Conservation (phyloP, 1,140 invertebrate species). For the Plutomurus gul region DNA sequence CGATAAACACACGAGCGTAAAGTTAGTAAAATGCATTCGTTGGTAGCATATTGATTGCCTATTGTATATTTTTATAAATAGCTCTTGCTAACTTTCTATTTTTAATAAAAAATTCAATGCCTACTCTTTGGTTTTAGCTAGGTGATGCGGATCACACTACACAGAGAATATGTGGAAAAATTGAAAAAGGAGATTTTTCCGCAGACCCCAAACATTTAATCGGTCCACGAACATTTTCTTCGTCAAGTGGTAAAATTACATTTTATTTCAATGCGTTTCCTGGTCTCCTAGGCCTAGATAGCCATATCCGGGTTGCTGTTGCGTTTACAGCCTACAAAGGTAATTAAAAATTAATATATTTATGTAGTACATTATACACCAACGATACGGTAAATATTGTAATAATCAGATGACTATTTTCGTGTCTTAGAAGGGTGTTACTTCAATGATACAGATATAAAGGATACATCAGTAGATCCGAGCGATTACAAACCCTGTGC, state of each 20-base stretch:
- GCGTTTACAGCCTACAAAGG: slow-evolving; percentile 22
- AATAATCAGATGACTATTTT: not conserved
- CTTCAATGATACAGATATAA: not conserved
- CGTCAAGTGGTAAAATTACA: not conserved
- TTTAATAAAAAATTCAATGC: not conserved
- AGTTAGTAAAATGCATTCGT: not conserved
- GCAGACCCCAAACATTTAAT: not conserved
- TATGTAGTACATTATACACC: no score
- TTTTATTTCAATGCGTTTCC: not conserved
- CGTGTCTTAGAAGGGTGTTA: not conserved
- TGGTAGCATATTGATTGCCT: not conserved
- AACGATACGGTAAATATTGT: not conserved
- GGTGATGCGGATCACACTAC: not conserved
- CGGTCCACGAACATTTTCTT: not conserved
- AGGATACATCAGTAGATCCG: not conserved
- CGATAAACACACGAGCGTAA: not conserved
- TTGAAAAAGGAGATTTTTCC: not conserved
- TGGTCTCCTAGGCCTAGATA: not conserved
- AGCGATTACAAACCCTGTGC: not conserved
- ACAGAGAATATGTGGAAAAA: not conserved
- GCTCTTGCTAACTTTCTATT: not conserved
- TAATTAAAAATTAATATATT: not conserved
- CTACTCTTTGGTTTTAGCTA: not conserved
- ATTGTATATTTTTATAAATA: not conserved
- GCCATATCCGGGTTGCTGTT: not conserved